Evolutionary conservation across 2,797 vertebrate genomes (phyloP).

Genomic region (Oreortyx pictus): DNA sequence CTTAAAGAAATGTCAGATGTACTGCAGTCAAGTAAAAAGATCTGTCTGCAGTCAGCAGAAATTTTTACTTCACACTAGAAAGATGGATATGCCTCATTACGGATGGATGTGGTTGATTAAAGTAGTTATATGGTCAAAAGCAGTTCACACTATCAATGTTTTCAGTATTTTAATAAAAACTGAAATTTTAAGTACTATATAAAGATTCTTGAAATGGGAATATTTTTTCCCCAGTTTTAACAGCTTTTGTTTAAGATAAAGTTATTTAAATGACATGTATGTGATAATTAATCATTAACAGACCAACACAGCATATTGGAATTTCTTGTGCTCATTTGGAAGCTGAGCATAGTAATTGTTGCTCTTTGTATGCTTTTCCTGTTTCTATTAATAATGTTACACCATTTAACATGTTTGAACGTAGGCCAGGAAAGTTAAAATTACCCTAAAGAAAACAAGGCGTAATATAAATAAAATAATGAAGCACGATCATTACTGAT

Average conservation of each 20-base stretch:
- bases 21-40: not conserved
- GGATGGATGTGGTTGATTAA: not conserved
- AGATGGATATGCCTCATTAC: not conserved
- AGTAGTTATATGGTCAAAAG: not conserved
- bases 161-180: slow-evolving; percentile 2
- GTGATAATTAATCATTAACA: slow-evolving; percentile 10
- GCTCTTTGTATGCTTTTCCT: not conserved
- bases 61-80: slow-evolving; percentile 7
- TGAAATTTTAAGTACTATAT: not conserved
- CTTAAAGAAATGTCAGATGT: not conserved
- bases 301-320: not conserved
- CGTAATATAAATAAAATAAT: slow-evolving; percentile 40
- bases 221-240: not conserved
- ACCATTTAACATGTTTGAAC: not conserved
- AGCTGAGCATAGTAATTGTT: not conserved
- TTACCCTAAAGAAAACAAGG: slow-evolving; percentile 25
- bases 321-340: not conserved
- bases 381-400: not conserved
- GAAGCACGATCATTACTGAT: slow-evolving; percentile 14
- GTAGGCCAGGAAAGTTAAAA: slow-evolving; percentile 23
- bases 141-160: not conserved
- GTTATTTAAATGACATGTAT: slow-evolving; percentile 13
- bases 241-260: slow-evolving; percentile 25
- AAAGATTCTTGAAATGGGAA: not conserved
- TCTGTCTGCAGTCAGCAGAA: not conserved